Percentiles rank a stretch among this genome's conserved stretches.
phyloP scores from a whole-genome alignment of 2,797 vertebrate genomes.

The Pangasius larnaudii region DNA sequence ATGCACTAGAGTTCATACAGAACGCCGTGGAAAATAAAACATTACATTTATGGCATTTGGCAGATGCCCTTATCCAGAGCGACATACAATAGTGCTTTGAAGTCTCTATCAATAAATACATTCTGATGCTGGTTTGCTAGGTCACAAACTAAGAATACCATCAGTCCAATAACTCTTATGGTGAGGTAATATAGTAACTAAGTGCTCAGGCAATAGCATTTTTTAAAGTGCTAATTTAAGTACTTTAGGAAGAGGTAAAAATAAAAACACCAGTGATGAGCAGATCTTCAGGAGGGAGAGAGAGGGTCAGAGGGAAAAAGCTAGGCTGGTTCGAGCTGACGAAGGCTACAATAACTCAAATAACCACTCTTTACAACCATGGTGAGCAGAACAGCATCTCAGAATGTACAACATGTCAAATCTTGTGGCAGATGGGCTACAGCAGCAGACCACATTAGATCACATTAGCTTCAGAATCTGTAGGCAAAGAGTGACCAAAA shows the following conservation, averaged over 20 bases:
- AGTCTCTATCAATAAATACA: too few relatives aligned
- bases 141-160: too few relatives aligned
- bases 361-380: not conserved
- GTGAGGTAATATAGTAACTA: too few relatives aligned
- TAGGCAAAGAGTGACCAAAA: not conserved
- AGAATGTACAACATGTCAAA: not conserved
- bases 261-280: not conserved
- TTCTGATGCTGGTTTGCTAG: too few relatives aligned
- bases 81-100: too few relatives aligned
- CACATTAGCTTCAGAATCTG: not conserved
- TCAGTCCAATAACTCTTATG: too few relatives aligned
- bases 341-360: not conserved
- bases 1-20: not conserved
- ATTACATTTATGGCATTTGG: too few relatives aligned
- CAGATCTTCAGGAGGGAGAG: not conserved
- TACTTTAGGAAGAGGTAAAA: too few relatives aligned
- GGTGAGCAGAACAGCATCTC: not conserved
- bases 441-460: not conserved
- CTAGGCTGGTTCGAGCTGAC: not conserved
- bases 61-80: too few relatives aligned
- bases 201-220: too few relatives aligned
- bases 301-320: constrained; percentile 1
- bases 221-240: too few relatives aligned
- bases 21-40: not conserved
- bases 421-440: not conserved